Conservation (phyloP, 2,113 vertebrate genomes). For the Colaptes auratus region DNA sequence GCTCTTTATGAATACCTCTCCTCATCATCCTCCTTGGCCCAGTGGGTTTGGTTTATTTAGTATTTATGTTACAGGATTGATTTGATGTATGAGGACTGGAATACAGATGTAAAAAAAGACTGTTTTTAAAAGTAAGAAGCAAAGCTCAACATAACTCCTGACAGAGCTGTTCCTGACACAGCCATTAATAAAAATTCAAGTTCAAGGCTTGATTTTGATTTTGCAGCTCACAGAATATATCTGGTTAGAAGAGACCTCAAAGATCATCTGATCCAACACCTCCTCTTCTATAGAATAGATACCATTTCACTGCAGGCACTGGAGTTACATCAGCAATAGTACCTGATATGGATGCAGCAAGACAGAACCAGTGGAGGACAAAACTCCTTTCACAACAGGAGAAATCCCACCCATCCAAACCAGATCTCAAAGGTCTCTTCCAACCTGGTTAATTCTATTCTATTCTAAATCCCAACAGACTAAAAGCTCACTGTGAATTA, state of each 20-base stretch:
- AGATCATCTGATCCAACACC: no score
- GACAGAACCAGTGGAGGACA: neutral
- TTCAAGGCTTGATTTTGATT: neutral
- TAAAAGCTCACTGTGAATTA: neutral
- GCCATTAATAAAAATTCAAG: neutral
- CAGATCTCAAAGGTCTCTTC: no score
- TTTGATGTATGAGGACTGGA: neutral
- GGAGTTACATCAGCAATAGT: neutral
- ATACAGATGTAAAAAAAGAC: neutral
- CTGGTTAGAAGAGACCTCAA: no score
- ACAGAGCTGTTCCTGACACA: neutral
- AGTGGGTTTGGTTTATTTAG: neutral
- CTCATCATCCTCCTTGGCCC: neutral
- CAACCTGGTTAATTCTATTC: no score
- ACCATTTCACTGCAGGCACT: neutral
- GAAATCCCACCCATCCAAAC: neutral
- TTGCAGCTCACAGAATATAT: neutral
- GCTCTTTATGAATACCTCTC: neutral
- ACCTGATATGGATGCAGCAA: accelerated
- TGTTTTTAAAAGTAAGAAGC: neutral
- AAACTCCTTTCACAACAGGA: neutral
- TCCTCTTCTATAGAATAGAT: neutral
- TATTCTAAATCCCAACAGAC: neutral
- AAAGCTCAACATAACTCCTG: neutral
- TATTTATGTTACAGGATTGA: neutral